A percentile compares a stretch with the other conserved stretches of the same genome.
Evolutionary conservation across 2,797 vertebrate species (phyloP).

Genomic region (Salmo trutta): DNA sequence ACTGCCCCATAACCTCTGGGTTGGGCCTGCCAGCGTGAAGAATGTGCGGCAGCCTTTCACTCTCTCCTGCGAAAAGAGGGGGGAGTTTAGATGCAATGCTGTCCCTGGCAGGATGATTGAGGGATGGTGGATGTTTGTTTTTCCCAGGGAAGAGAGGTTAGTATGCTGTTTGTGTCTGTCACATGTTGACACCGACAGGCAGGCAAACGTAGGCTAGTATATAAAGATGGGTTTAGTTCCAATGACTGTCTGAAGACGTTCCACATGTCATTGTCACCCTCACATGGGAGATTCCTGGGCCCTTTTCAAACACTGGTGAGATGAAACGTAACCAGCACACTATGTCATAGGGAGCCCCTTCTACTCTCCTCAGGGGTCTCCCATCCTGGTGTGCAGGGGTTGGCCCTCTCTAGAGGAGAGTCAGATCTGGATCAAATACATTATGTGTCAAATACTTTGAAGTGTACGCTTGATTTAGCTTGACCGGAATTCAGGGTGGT

Average conservation of each 20-base stretch:
- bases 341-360: not conserved
- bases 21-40: conserved; percentile 64
- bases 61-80: conserved; percentile 62
- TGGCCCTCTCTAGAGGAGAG: conserved; percentile 19
- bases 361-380: conserved; percentile 37
- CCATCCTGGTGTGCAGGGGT: conserved; percentile 14
- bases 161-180: conserved; percentile 41
- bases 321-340: not conserved
- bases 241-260: not conserved
- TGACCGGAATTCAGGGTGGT: not conserved
- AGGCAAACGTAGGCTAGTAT: too few relatives aligned
- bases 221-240: not conserved
- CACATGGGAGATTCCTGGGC: not conserved
- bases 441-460: too few relatives aligned
- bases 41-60: conserved; percentile 77
- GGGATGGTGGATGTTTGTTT: conserved; percentile 38
- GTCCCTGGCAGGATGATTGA: conserved; percentile 18
- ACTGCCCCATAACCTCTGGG: conserved; percentile 26
- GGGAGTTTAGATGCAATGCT: conserved; percentile 29
- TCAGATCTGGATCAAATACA: too few relatives aligned
- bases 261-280: not conserved
- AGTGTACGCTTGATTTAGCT: not conserved
- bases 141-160: conserved; percentile 33
- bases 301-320: not conserved
- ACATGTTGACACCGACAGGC: not conserved